These are phyloP conservation scores for Drosophila jambulina DNA, from an alignment of 1,140 invertebrate genomes.

Conservation along the genomic window DNA sequence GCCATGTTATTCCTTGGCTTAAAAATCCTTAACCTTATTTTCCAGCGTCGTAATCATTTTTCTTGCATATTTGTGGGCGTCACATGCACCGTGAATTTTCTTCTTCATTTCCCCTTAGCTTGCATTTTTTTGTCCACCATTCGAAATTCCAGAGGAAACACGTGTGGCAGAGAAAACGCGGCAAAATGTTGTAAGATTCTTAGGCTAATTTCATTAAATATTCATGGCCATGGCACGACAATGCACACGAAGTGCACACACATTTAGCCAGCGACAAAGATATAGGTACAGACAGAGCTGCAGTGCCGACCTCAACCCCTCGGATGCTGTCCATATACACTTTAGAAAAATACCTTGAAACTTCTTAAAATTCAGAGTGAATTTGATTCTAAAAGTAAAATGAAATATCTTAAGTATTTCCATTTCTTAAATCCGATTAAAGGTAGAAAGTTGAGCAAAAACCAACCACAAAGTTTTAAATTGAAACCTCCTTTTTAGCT, in stretches of 20 bases:
- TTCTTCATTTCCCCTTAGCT: background rate
- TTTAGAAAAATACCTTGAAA: background rate
- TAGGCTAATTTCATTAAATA: constrained; percentile 83
- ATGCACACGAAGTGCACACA: constrained; percentile 43
- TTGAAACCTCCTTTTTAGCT: background rate
- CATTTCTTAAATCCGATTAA: background rate
- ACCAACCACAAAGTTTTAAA: background rate
- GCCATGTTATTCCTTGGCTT: background rate
- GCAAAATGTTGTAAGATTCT: constrained; percentile 65
- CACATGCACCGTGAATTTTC: constrained; percentile 19
- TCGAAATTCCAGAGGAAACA: constrained; percentile 57
- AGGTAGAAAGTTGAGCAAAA: background rate
- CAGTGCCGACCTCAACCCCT: constrained; percentile 16
- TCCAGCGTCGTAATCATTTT: constrained; percentile 21
- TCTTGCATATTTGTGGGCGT: constrained; percentile 55
- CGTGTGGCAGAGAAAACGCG: constrained; percentile 52
- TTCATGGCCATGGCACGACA: constrained; percentile 74
- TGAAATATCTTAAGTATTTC: background rate
- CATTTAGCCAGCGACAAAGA: constrained; percentile 24
- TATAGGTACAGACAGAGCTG: constrained; percentile 30
- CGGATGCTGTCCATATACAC: constrained; percentile 15
- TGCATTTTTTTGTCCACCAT: constrained; percentile 20
- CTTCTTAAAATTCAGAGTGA: background rate
- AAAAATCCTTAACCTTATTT: constrained; percentile 9
- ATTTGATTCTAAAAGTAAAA: background rate